A percentile compares a stretch with the other conserved stretches of the same genome.
Conservation (phyloP, 2,888 invertebrate genomes). For the Drosophila heteroneura region DNA sequence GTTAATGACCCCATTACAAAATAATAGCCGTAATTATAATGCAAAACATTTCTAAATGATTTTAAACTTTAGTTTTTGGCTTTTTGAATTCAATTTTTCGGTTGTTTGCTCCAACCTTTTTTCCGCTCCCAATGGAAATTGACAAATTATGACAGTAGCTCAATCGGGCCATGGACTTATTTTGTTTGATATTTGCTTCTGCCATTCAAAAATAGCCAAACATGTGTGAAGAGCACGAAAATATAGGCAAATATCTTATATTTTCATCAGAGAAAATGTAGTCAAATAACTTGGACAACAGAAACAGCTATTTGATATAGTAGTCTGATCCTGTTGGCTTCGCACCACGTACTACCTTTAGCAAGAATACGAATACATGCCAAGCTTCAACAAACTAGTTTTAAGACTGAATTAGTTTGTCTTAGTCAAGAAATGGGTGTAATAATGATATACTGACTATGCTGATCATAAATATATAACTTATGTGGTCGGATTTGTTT, state of each 20-base stretch:
- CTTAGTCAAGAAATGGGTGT: neutral
- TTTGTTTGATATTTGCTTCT: neutral
- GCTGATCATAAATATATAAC: neutral
- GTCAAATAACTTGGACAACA: neutral
- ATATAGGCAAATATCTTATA: neutral
- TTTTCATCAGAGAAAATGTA: neutral
- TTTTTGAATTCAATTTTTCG: neutral
- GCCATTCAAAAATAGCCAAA: neutral
- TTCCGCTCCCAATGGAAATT: neutral
- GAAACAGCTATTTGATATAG: neutral
- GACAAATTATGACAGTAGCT: neutral
- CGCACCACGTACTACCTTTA: neutral
- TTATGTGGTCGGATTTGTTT: rapidly evolving
- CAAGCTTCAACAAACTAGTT: neutral
- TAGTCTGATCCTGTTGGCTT: neutral
- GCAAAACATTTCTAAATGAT: slow-evolving; percentile 70
- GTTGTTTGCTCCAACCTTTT: neutral
- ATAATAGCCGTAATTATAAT: slow-evolving; percentile 74
- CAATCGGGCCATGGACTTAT: neutral
- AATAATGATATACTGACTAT: neutral
- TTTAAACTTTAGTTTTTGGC: slow-evolving; percentile 30
- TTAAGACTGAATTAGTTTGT: rapidly evolving
- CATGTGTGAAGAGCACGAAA: neutral
- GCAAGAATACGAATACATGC: neutral
- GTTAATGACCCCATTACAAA: slow-evolving; percentile 74